Evolutionary conservation across 2,113 vertebrate genomes (phyloP), one percentile per base, ranked within the genome.

Genomic region (Actenoides lindsayi): DNA sequence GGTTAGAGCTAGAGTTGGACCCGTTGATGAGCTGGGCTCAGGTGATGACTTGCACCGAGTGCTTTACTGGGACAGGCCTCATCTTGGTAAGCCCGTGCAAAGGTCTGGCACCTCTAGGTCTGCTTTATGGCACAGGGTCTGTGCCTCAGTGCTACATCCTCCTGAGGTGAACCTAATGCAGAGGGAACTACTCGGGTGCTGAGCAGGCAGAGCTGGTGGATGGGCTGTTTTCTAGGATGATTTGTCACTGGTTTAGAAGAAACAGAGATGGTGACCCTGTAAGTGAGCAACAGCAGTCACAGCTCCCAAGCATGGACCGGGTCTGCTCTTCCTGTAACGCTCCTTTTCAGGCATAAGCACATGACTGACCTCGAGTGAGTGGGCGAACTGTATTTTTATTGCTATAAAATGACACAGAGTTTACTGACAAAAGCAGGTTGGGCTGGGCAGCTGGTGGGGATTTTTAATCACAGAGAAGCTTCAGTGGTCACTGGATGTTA

Each of bases 381-480:
- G 63, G 54, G 59, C 8, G 16, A 95, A 51, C 60, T 48, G 71
- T 77, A 2, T 48, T 89, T 93, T 92, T 89, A 67, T 80, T 92
- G 73, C 80, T 91, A 4, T 30, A 35, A 87, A 96, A 84, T 87
- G 83, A 46, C 2, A 18, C 46, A 37, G 68, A 86, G 42, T 92
- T 95, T 87, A 89, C 74, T 77, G 59, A 84, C 69, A 87, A 91
- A 94, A 81, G 73, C 91, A 94, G 83, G 67, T 17, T 68, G 87
- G 77, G 89, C 73, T 68, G 87, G 77, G 89, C 73, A 89, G 83
- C 83, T 94, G 80, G 64, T 68, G 56, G 56, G 57, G 73, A 76
- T 68, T 91, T 95, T 94, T 92, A 94, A 94, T 94, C 83, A 91
- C 42, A 56, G 73, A 78, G 80, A 92, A 94, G 73, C 78, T 84